Conservation (phyloP, 1,140 invertebrate genomes). For the Platyura marginata region DNA sequence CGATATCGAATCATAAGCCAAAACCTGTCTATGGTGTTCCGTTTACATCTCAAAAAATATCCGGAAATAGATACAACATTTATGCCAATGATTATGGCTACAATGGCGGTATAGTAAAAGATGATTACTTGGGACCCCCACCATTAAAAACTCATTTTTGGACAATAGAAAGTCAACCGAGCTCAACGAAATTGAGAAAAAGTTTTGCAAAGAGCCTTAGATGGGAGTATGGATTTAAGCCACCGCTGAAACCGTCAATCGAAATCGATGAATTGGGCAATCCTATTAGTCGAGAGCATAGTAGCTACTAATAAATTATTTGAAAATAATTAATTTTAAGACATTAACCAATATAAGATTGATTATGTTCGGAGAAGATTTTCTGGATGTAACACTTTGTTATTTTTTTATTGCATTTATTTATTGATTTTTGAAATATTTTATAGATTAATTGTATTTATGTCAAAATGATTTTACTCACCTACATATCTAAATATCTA, state of each 20-base stretch:
- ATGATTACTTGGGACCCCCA: slow-evolving; percentile 25
- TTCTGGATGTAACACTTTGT: too few relatives aligned
- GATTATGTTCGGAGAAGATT: too few relatives aligned
- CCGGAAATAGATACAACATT: neutral
- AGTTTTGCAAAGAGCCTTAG: slow-evolving; percentile 40
- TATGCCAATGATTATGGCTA: neutral
- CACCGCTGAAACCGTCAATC: slow-evolving; percentile 57
- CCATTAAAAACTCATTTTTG: slow-evolving; percentile 21
- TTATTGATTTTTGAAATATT: too few relatives aligned
- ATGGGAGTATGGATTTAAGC: slow-evolving; percentile 65
- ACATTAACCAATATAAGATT: too few relatives aligned
- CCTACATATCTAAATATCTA: too few relatives aligned
- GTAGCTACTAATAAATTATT: too few relatives aligned
- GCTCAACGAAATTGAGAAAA: too few relatives aligned
- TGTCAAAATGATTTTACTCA: too few relatives aligned
- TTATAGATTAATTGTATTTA: too few relatives aligned
- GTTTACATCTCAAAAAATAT: neutral
- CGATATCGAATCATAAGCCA: slow-evolving; percentile 13
- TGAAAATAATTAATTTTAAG: too few relatives aligned
- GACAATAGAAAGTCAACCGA: slow-evolving; percentile 5
- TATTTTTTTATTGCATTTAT: too few relatives aligned
- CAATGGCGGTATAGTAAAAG: neutral
- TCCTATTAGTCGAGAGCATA: slow-evolving; percentile 27
- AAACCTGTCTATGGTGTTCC: slow-evolving; percentile 20
- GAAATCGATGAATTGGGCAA: slow-evolving; percentile 52